Conservation (phyloP, 2,888 invertebrate genomes). For the Brachypalpus laphriformis region DNA sequence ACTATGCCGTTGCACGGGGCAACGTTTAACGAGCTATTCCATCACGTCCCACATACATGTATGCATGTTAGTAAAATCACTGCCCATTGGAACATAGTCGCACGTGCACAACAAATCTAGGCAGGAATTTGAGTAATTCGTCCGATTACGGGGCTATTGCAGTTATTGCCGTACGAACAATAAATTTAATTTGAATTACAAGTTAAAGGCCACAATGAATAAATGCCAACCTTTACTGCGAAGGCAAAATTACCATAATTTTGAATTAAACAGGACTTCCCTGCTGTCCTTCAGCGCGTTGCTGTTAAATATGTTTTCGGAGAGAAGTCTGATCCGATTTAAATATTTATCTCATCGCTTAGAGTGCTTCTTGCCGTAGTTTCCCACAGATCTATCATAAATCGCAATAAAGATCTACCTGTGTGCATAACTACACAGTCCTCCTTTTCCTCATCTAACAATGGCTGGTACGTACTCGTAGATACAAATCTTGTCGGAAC, state of each 20-base stretch:
- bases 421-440: background rate
- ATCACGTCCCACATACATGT: background rate
- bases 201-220: background rate
- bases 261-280: conserved; percentile 40
- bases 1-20: background rate
- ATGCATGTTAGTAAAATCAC: background rate
- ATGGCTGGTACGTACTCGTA: background rate
- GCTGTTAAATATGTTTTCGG: background rate
- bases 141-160: background rate
- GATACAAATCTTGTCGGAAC: background rate
- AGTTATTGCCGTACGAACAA: background rate
- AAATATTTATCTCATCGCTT: conserved; percentile 15
- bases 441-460: background rate
- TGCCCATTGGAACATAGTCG: background rate
- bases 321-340: conserved; percentile 54
- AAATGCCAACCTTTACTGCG: conserved; percentile 3
- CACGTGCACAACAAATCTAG: background rate
- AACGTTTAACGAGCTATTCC: background rate
- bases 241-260: conserved; percentile 61
- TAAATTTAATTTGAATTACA: background rate
- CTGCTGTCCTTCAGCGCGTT: background rate
- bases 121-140: background rate
- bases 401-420: conserved; percentile 9
- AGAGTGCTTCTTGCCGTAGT: conserved; percentile 18
- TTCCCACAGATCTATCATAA: conserved; percentile 18